A percentile compares a stretch with the other conserved stretches of the same genome.
Evolutionary conservation across 2,888 invertebrate species (phyloP).

Genomic region (Pogonocherus hispidulus): DNA sequence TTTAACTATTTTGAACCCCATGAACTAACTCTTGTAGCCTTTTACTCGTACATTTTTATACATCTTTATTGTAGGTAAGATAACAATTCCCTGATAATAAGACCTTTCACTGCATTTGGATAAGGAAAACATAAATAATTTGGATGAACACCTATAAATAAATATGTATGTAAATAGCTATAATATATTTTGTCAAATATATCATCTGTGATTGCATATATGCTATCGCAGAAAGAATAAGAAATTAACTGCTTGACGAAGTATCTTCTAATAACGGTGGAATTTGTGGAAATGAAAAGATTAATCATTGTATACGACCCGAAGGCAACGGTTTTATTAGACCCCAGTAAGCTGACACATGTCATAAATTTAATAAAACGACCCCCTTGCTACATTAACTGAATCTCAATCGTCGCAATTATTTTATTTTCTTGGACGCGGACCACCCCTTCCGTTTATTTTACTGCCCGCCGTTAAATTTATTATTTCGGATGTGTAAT

Average conservation of each 20-base stretch:
- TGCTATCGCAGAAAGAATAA: conserved; percentile 43
- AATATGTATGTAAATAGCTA: no score
- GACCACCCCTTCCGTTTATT: conserved; percentile 11
- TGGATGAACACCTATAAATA: no score
- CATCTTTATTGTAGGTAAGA: no score
- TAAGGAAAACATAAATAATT: no score
- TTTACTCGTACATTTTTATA: no score
- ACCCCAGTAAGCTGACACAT: conserved; percentile 31
- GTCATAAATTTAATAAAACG: conserved; percentile 41
- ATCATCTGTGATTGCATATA: no score
- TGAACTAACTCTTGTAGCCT: no score
- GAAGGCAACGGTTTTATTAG: conserved; percentile 34
- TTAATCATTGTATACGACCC: conserved; percentile 39
- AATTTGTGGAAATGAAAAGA: conserved; percentile 45
- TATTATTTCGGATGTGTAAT: not conserved
- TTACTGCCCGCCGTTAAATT: conserved; percentile 16
- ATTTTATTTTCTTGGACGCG: conserved; percentile 11
- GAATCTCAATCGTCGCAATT: conserved; percentile 32
- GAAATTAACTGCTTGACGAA: conserved; percentile 35
- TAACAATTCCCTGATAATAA: no score
- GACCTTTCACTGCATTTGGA: no score
- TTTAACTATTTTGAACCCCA: no score
- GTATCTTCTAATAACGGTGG: conserved; percentile 36
- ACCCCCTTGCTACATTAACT: conserved; percentile 37
- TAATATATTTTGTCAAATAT: no score